phyloP scores from a whole-genome alignment of 2,888 invertebrate genomes.

The Atethmia centrago region DNA sequence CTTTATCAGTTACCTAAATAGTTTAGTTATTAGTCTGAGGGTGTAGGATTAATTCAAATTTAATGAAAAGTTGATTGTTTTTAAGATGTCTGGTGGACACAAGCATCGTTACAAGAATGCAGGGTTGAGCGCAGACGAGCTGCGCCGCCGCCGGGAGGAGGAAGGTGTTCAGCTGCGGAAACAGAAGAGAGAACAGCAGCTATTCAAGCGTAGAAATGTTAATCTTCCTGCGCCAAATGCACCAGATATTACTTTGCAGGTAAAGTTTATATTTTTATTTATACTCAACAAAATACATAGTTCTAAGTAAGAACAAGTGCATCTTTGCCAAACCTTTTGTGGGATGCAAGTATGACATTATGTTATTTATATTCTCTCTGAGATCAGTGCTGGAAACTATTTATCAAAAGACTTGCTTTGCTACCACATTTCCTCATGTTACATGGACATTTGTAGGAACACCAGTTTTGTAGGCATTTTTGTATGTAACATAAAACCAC shows the following conservation, averaged over 20 bases:
- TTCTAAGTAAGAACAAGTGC: too few relatives aligned
- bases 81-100: conserved; percentile 95
- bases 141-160: conserved; percentile 97
- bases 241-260: conserved; percentile 83
- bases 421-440: neutral
- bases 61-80: conserved; percentile 12
- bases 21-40: neutral
- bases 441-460: neutral
- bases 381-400: neutral
- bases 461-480: neutral
- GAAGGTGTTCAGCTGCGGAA: conserved; percentile 98
- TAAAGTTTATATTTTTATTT: conserved; percentile 52
- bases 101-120: conserved; percentile 98
- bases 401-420: neutral
- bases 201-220: conserved; percentile 98
- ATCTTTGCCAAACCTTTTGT: neutral
- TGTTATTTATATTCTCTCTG: neutral
- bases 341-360: neutral
- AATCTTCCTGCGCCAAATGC: conserved; percentile 82
- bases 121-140: conserved; percentile 97
- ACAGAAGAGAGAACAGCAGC: conserved; percentile 98
- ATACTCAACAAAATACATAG: too few relatives aligned
- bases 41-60: neutral
- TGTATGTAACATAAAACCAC: neutral
- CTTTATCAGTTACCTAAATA: neutral